Evolutionary conservation across 1,140 invertebrate genomes (phyloP), one percentile per base, ranked within the genome.

Genomic region (Calycopis cecrops): DNA sequence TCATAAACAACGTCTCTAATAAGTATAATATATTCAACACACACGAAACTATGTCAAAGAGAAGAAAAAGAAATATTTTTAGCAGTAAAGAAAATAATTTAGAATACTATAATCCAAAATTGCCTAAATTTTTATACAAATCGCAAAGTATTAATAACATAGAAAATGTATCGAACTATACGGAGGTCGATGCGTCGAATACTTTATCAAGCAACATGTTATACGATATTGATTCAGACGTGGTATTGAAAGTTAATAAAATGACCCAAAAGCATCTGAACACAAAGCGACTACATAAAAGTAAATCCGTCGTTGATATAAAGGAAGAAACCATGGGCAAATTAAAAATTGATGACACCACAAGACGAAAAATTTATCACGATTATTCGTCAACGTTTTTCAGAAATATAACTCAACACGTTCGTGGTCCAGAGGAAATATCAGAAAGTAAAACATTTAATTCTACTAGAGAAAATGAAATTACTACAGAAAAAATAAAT

Each of bases 361-460:
- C 75, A 0, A 62, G 71, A 59, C 71, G 63, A 11, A 83, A 83
- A 56, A 69, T 85, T 52, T 83, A 76, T 52, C 64, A 77, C 17
- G 81, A 82, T 65, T 85, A 76, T 48, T 76, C 68, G 9, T 71
- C 71, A 47, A 85, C 79, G 7, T 62, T 85, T 11, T 73, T 71
- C 48, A 79, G 70, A 67, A 74, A 63, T 35, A 3, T 12, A 11
- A n/a, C 40, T 9, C 14, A 16, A 17, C 4, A 44, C 8, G 3
- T 9, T 0, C 40, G 16, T 8, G 7, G 12, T 14, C 40, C 40
- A 4, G 35, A 37, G 14, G 40, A 44, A 16, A 17, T 44, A 44
- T 44, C 40, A 44, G 40, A 44, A 44, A 16, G 14, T 14, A 16
- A 44, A 44, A 16, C 9, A 18, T 16, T n/a, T 49, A 49, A 3